Base-by-base conservation (phyloP, 2,888 invertebrate genomes). In the Smittia sp. region DNA sequence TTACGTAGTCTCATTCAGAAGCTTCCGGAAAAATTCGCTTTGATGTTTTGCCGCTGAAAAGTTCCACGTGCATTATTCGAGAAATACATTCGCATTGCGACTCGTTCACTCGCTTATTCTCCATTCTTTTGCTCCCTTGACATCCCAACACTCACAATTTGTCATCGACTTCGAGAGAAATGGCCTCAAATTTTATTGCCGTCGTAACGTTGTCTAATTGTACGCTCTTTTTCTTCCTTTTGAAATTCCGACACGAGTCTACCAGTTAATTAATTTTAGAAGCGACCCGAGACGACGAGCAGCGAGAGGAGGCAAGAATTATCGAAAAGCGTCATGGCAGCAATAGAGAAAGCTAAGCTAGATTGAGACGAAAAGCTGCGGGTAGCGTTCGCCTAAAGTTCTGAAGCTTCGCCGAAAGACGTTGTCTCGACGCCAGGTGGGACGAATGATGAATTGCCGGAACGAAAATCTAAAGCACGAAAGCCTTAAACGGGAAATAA, bases 181-280 rank as follows among this genome's bases (percentile, higher is more conserved):
- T 6, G 6, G 46, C 11, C 46, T 13, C 11, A 11, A 46, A n/a
- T 46, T 46, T 46, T 46, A 46, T 46, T 46, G 46, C 46, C 11
- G 46, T 46, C 46, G 46, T 46, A 46, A 46, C 46, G 15, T 6
- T n/a, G 39, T 46, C 46, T 46, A 46, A 46, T 46, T 46, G 46
- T n/a, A 11, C 13, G 15, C 46, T 13, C 46, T 46, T 46, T 46
- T 46, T 46, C 46, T 46, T 15, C 46, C 6, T 46, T 46, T 15
- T 15, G n/a, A 46, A 6, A 46, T 46, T 46, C 46, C 46, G 15
- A 46, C 9, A 46, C 46, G 46, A n/a, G n/a, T 46, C 46, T 46
- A 46, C n/a, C 46, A 46, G 46, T 46, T 46, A 46, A 46, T 46
- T 46, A 46, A 46, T 6, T 46, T 46, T 15, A n/a, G 46, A 46